Evolutionary conservation across 2,888 invertebrate species (phyloP), one percentile per base, ranked within the genome.

Genomic region (Eristalis tenax): DNA sequence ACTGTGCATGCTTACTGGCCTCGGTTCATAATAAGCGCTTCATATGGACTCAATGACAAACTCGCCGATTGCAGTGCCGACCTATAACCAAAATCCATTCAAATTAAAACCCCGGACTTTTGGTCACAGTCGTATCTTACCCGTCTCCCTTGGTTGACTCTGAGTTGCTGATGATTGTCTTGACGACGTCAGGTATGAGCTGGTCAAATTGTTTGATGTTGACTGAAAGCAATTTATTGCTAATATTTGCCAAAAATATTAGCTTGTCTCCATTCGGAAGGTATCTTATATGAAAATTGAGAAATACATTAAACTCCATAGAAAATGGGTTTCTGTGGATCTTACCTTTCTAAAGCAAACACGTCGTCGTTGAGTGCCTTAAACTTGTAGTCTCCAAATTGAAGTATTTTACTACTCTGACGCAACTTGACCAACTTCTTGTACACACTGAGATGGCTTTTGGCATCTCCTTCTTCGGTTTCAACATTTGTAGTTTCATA

Each of bases 401-500:
- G 91, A 1, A 92, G 76, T 0, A 91, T 83, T 0, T 92, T 90
- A 0, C 90, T 91, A 1, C 75, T 71, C 26, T 89, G 89, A 1
- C 93, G 90, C n/a, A 95, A 83, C 0, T 91, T 90, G 0, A 93
- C 93, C 68, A 96, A 90, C 0, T 94, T 92, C 89, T 94, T 94
- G 91, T 95, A 96, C 82, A 95, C 94, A 79, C 94, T 94, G 66
- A 95, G 94, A 91, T 95, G 95, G 2, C 95, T 95, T 38, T 92
- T 93, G 0, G 64, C 5, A 0, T 92, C 92, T 0, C 81, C 75
- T 22, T 92, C 91, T 89, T 96, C 94, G 0, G 90, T 92, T 0
- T 93, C 93, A 43, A 96, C 93, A 90, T 96, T 96, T 0, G 95
- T 89, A 0, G 92, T 93, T 76, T 89, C 89, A 89, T 96, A 96